Evolutionary conservation across 2,888 invertebrate genomes (phyloP), one percentile per base, ranked within the genome.

Genomic region (Linnaemya tessellans): DNA sequence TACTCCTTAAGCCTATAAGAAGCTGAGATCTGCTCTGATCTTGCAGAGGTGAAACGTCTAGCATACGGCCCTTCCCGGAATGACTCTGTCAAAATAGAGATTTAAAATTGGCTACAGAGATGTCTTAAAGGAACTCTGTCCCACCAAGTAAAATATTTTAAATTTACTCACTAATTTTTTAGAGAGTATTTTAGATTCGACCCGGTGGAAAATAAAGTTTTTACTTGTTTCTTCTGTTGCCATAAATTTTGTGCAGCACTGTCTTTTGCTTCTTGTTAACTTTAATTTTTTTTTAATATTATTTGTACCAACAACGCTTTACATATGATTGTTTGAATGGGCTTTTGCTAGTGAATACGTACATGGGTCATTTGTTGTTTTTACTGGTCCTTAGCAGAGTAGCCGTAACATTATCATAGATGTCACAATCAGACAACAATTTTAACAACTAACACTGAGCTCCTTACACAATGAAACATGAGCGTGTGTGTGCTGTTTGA

Each of bases 331-430:
- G 46, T 35, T 35, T 35, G 54, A n/a, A 60, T 51, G 41, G 49
- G 30, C 13, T n/a, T n/a, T 51, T 20, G 4, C 8, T 10, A 41
- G 22, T 9, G 25, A 20, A 18, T 51, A 46, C 41, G 4, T 49
- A 77, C 75, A 82, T 35, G 75, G 64, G 75, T 56, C 70, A 81
- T 75, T 82, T 82, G 64, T 77, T 82, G 71, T 80, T n/a, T n/a
- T n/a, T 56, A 8, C 13, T 49, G 71, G 22, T 68, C 49, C 49
- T 67, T 67, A 68, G 75, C 70, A 64, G 54, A 84, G 49, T 80
- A 80, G 84, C 75, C 71, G 25, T 77, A 51, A 81, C 81, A 81
- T 84, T 81, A 81, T 81, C 81, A 74, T 84, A 73, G 54, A 74
- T 84, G 81, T 81, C 81, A 84, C 68, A 81, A 81, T 58, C 78